Evolutionary conservation across 1,140 invertebrate genomes (phyloP), one percentile per base, ranked within the genome.

Genomic region (Calliphora vicina): DNA sequence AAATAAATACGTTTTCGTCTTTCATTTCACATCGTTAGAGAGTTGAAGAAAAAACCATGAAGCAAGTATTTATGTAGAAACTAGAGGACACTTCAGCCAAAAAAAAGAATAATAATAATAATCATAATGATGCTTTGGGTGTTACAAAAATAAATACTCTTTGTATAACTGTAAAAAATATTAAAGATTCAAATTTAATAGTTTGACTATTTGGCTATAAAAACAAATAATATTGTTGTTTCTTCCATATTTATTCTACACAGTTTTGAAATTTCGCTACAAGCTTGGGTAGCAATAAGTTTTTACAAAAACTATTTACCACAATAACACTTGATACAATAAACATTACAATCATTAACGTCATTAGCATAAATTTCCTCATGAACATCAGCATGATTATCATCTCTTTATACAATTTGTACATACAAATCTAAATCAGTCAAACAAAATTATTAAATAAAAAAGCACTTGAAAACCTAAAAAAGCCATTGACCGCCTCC

Each of bases 21-120:
- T 50, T 50, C 43, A 50, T n/a, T 57, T 57, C 50, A 57, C 50
- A 67, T 67, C 61, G 61, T 67, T 67, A 67, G n/a, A 57, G 17
- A n/a, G 1, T n/a, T n/a, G n/a, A 17, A 67, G 8, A 67, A 20
- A 20, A 23, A 23, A 23, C n/a, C n/a, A n/a, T n/a, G 50, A 57
- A 57, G n/a, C 6, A 35, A 35, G 5, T 8, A 35, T 35, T 35
- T 35, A 35, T 35, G 35, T 5, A 8, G 35, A 35, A 57, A 23
- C 20, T 25, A 23, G 61, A 67, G 61, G 61, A 67, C 20, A 67
- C 61, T 67, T 67, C 61, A 67, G 61, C n/a, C 61, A 67, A 25
- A 23, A 67, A 23, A 61, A n/a, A 61, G n/a, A 61, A 67, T 23
- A 67, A 67, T 67, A 20, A 67, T 67, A 67, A 67, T 67, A 20